phyloP scores from a whole-genome alignment of 2,797 vertebrate species.

The Zalophus californianus region DNA sequence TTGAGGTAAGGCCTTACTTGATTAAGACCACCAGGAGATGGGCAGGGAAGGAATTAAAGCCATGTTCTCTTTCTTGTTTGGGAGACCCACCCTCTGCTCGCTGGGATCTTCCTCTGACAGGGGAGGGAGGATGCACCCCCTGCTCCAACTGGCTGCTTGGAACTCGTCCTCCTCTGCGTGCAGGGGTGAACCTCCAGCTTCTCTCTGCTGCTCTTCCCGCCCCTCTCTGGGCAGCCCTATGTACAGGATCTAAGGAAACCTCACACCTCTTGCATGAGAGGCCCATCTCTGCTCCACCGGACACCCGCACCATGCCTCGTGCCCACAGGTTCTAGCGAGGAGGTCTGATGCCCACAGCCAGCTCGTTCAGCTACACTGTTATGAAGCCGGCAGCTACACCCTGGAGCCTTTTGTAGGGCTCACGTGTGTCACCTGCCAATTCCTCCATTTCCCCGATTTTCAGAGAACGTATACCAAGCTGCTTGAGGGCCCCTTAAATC shows the following conservation, averaged over 20 bases:
- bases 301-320: background rate
- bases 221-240: background rate
- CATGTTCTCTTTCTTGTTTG: background rate
- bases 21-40: background rate
- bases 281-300: background rate
- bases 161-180: accelerated
- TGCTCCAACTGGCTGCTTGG: background rate
- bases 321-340: background rate
- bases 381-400: too few species aligned
- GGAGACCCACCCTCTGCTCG: background rate
- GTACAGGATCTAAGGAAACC: background rate
- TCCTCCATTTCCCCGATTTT: accelerated
- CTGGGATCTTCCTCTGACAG: background rate
- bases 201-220: too few species aligned
- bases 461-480: background rate
- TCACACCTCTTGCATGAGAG: background rate
- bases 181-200: background rate
- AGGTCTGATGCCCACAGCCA: background rate
- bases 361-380: background rate
- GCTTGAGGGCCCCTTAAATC: too few species aligned
- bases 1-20: background rate
- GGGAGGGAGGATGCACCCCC: accelerated
- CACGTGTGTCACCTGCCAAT: accelerated
- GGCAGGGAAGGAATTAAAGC: background rate
- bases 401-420: background rate